Evolutionary conservation across 1,140 invertebrate genomes (phyloP), one percentile per base, ranked within the genome.

Genomic region (Physella acuta): DNA sequence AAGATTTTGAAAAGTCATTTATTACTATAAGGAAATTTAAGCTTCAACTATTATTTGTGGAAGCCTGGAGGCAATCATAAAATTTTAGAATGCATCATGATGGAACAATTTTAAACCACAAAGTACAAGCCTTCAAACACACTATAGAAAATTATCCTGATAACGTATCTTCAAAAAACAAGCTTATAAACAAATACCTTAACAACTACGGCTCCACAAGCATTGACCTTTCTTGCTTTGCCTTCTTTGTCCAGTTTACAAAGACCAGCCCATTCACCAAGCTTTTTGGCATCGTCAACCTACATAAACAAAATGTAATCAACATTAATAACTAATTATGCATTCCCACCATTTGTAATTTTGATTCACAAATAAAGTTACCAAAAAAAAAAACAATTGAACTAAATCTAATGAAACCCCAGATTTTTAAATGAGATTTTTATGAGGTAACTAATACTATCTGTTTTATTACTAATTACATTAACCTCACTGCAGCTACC

Each of bases 201-300:
- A 82, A 99, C 94, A 53, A 99, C 97, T 66, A 98, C 95, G 86
- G 96, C 98, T 0, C 95, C 97, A 87, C 97, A 99, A 51, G 95
- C 94, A 78, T 98, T 96, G 75, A 99, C 94, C 88, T 99, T 99
- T 72, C 97, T 91, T 53, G 98, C 94, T 86, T 99, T 99, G 72
- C 97, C 97, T 76, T 97, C 94, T 80, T 94, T 97, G 87, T 99
- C 98, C 81, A 99, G 96, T 89, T 99, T 99, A 87, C 98, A 99
- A 39, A 99, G 89, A 74, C 97, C 98, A 72, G 95, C 92, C 96
- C 97, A 99, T 89, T 99, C 97, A 36, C 97, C 97, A 28, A 99
- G 89, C 83, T 97, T 97, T 85, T 99, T 99, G 87, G 98, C 98
- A 86, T 96, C 95, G 83, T 98, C 95, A 66, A 99, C 95, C 86